phyloP scores from a whole-genome alignment of 1,140 invertebrate genomes.

The Neodiprion virginianus region DNA sequence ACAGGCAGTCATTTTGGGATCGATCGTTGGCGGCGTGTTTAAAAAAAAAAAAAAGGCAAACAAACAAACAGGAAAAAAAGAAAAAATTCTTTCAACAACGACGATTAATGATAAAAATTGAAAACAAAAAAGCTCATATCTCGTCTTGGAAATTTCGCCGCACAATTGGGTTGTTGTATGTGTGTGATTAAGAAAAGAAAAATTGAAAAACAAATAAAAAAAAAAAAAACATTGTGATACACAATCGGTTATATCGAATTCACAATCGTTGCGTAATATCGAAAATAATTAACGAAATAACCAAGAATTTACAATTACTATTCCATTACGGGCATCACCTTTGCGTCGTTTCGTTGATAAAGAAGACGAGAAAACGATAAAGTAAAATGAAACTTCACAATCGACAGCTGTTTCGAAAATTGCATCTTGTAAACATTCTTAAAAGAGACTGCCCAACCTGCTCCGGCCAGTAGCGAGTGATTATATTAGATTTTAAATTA shows the following conservation, averaged over 20 bases:
- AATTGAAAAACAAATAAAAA: neutral
- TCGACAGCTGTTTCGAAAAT: too few relatives aligned
- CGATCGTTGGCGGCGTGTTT: neutral
- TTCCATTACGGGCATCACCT: too few relatives aligned
- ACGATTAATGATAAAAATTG: neutral
- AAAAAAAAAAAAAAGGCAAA: too few relatives aligned
- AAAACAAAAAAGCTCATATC: too few relatives aligned
- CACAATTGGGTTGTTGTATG: neutral
- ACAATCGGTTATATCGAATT: neutral
- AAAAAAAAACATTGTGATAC: neutral
- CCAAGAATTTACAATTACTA: too few relatives aligned
- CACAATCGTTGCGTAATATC: too few relatives aligned
- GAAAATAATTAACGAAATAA: too few relatives aligned
- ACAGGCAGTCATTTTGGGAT: constrained; percentile 4
- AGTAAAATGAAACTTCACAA: too few relatives aligned
- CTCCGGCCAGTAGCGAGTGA: constrained; percentile 15
- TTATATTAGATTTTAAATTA: neutral
- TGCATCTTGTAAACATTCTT: neutral
- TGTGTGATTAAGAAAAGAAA: neutral
- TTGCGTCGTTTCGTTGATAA: too few relatives aligned
- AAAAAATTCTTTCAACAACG: neutral
- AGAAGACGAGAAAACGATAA: too few relatives aligned
- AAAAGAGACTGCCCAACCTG: constrained; percentile 7
- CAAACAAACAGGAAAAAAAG: too few relatives aligned
- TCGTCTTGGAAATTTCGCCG: too few relatives aligned